A percentile compares a stretch with the other conserved stretches of the same genome.
phyloP scores from a whole-genome alignment of 2,113 vertebrate species.

The Pitta sordida region DNA sequence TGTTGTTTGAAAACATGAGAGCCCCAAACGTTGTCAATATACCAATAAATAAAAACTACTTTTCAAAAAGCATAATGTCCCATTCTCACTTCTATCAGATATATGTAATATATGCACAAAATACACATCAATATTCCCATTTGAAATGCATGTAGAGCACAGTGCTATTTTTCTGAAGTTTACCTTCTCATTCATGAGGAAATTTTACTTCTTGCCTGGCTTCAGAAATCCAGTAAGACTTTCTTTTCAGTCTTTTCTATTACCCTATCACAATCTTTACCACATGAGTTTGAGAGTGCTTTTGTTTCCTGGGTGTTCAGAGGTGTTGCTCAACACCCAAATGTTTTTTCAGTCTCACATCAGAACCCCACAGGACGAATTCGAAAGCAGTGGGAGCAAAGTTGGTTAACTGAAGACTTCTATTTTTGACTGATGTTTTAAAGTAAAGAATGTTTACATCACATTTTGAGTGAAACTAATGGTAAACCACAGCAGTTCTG shows the following conservation, averaged over 20 bases:
- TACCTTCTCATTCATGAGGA: background rate
- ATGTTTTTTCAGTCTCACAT: background rate
- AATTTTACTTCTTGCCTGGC: background rate
- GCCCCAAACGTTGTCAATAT: background rate
- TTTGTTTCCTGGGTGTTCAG: background rate
- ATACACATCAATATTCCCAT: background rate
- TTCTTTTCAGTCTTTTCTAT: background rate
- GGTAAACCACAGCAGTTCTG: constrained; percentile 10
- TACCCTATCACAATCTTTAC: background rate
- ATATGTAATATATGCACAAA: background rate
- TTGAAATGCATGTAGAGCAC: background rate
- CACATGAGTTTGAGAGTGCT: background rate
- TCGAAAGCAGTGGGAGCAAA: background rate
- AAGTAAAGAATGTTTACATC: background rate
- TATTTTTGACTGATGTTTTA: background rate
- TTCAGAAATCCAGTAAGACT: background rate
- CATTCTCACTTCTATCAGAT: background rate
- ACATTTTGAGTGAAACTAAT: background rate
- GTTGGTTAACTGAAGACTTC: background rate
- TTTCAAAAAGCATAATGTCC: background rate
- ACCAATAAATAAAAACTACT: background rate
- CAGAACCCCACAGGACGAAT: background rate
- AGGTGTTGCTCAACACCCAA: background rate
- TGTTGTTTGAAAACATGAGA: background rate
- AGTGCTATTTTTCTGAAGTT: background rate